Conservation (phyloP, 1,140 invertebrate genomes). For the Rhyacophila brunnea region DNA sequence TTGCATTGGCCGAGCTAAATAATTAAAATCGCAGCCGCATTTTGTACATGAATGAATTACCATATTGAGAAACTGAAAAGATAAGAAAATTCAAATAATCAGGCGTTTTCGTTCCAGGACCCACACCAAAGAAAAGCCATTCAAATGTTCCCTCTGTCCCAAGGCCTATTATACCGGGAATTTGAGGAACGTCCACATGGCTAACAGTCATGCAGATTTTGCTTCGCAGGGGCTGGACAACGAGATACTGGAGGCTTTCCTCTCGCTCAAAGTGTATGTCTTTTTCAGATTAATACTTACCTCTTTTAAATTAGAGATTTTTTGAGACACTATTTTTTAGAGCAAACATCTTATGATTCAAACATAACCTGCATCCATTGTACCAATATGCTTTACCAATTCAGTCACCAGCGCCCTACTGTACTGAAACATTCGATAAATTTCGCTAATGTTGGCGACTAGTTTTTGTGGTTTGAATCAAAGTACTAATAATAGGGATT, state of each 20-base stretch:
- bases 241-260: constrained; percentile 5
- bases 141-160: constrained; percentile 6
- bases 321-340: background rate
- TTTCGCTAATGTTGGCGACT: too few species aligned
- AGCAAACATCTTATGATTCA: background rate
- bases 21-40: too few species aligned
- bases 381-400: too few species aligned
- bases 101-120: constrained; percentile 1
- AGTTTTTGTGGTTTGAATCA: too few species aligned
- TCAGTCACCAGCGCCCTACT: background rate
- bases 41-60: too few species aligned
- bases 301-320: background rate
- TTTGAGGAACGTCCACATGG: constrained; percentile 8
- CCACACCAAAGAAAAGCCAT: constrained; percentile 16
- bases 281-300: too few species aligned
- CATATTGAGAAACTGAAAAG: too few species aligned
- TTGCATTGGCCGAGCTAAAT: too few species aligned
- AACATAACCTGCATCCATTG: background rate
- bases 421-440: background rate
- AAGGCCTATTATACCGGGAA: constrained; percentile 9
- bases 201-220: constrained; percentile 4
- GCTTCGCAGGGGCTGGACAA: constrained; percentile 5
- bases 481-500: background rate
- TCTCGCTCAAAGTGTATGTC: constrained; percentile 15
- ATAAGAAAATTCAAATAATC: background rate